Percentiles rank a stretch among this genome's conserved stretches.
Evolutionary conservation across 2,113 vertebrate species (phyloP).

Genomic region (Saiga tatarica): DNA sequence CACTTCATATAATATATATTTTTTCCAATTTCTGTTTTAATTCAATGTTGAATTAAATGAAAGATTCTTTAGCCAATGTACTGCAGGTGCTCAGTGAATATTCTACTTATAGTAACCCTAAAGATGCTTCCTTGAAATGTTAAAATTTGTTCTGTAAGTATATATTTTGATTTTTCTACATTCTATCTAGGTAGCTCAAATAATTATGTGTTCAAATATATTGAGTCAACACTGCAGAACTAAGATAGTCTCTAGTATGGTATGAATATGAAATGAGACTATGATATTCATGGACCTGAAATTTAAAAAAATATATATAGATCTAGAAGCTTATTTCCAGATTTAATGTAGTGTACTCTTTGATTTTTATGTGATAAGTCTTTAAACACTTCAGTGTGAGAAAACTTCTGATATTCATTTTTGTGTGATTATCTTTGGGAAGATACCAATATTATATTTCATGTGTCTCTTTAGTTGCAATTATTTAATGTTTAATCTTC

Average conservation of each 20-base stretch:
- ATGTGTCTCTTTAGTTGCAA: conserved; percentile 44
- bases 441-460: conserved; percentile 38
- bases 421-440: not conserved
- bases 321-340: not conserved
- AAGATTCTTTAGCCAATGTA: not conserved
- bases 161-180: conserved; percentile 55
- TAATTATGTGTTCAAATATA: conserved; percentile 59
- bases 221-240: conserved; percentile 70
- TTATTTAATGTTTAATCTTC: conserved; percentile 56
- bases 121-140: not conserved
- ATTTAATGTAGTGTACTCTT: not conserved
- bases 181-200: conserved; percentile 21
- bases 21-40: not conserved
- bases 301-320: not conserved
- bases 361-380: not conserved
- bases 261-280: conserved; percentile 57
- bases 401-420: not conserved
- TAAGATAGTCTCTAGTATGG: conserved; percentile 36
- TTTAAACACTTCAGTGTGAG: not conserved
- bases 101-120: not conserved
- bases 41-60: not conserved
- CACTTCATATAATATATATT: not conserved
- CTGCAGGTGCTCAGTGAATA: not conserved
- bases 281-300: conserved; percentile 31
- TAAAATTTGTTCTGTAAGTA: not conserved